Evolutionary conservation across 1,140 invertebrate genomes (phyloP), one percentile per base, ranked within the genome.

Genomic region (Euwallacea fornicatus): DNA sequence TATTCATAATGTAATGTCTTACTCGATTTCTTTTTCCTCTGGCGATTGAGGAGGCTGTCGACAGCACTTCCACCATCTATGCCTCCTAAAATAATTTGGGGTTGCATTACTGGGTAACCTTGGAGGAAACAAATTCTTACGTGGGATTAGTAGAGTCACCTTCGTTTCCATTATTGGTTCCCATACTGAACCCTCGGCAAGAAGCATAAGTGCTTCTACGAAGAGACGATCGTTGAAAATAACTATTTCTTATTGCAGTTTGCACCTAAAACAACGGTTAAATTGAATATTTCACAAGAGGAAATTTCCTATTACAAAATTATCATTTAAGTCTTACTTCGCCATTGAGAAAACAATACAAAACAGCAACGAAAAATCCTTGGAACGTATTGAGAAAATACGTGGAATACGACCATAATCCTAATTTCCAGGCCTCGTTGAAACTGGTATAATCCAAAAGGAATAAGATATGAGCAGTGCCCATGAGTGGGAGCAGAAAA

Each of bases 291-390:
- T 33, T 4, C 21, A 33, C 21, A 33, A 33, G 21, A 33, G 21
- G 41, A 6, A 53, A 8, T 53, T n/a, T 41, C 50, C 7, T 6
- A 55, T 42, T 15, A 13, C 21, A 41, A 50, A 47, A 11, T 47
- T 46, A 15, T 50, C 21, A 46, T 47, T 64, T 47, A 60, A 42
- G 7, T 66, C 71, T 86, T 83, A 95, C 93, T 88, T 97, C 94
- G 61, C 90, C 90, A 76, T 96, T 96, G 42, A 93, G 81, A 76
- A 96, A 95, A 79, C 94, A 97, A 80, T 96, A 96, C 15, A 96
- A 83, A 2, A 90, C 85, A 0, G 92, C 89, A 41, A 96, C 89
- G 77, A 95, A 92, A 71, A 95, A 90, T 3, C 94, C 94, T 84
- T 96, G 92, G 78, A 94, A 95, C 0, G 93, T 93, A 2, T 88